A percentile compares a stretch with the other conserved stretches of the same genome.
Conservation (phyloP, 2,888 invertebrate species). For the Silvanus unidentatus region DNA sequence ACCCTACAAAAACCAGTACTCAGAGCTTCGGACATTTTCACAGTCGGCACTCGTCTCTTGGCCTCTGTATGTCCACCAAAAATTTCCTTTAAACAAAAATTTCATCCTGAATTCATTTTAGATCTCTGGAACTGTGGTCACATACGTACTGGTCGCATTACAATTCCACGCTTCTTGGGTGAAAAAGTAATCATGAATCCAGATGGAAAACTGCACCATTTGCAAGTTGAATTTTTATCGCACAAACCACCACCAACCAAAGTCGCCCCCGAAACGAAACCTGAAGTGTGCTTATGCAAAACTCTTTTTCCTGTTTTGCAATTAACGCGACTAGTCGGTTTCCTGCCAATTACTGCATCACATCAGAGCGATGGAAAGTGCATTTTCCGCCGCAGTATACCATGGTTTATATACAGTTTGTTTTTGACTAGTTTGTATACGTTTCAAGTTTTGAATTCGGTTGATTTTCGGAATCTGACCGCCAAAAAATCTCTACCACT, state of each 20-base stretch:
- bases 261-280: not conserved
- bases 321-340: conserved; percentile 33
- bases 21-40: conserved; percentile 24
- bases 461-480: conserved; percentile 26
- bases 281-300: conserved; percentile 33
- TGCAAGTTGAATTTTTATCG: not conserved
- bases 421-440: conserved; percentile 23
- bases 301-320: conserved; percentile 27
- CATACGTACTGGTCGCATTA: conserved; percentile 33
- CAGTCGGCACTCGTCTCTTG: conserved; percentile 21
- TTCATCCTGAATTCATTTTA: conserved; percentile 17
- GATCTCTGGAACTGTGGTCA: conserved; percentile 32
- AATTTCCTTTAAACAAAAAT: not conserved
- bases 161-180: conserved; percentile 31
- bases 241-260: not conserved
- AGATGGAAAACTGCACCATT: conserved; percentile 10
- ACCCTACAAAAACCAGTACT: conserved; percentile 21
- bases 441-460: conserved; percentile 25
- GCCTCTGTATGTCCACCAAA: conserved; percentile 25
- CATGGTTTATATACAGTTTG: conserved; percentile 33
- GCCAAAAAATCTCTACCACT: conserved; percentile 32
- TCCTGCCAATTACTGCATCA: conserved; percentile 34
- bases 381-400: conserved; percentile 30
- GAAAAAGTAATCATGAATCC: conserved; percentile 15
- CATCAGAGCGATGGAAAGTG: conserved; percentile 36